Conservation (phyloP, 2,797 vertebrate genomes). For the Denticeps clupeoides region DNA sequence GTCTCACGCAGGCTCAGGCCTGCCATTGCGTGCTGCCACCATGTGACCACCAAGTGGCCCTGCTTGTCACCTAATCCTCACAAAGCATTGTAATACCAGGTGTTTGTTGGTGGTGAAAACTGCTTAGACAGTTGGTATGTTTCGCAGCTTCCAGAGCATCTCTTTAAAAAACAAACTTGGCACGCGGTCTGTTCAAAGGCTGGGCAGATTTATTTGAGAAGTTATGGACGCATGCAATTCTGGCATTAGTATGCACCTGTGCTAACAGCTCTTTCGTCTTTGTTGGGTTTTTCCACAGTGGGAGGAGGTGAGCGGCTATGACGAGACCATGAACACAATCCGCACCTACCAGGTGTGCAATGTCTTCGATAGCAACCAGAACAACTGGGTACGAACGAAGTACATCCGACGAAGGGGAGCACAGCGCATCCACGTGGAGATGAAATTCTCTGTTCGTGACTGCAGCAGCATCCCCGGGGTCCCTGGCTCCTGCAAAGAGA, state of each 20-base stretch:
- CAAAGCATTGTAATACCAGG: slow-evolving; percentile 24
- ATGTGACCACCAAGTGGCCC: slow-evolving; percentile 20
- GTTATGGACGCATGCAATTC: no score
- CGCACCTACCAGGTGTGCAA: slow-evolving; percentile 98
- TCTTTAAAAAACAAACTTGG: no score
- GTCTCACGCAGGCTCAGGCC: not conserved
- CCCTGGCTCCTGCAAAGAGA: slow-evolving; percentile 96
- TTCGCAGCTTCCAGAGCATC: no score
- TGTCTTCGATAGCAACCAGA: slow-evolving; percentile 92
- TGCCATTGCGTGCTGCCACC: slow-evolving; percentile 26
- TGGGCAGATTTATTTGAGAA: slow-evolving; percentile 17
- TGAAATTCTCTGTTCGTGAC: slow-evolving; percentile 97
- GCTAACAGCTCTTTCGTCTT: no score
- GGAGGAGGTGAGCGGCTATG: slow-evolving; percentile 98
- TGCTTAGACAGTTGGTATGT: slow-evolving; percentile 26
- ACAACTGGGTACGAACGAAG: slow-evolving; percentile 97
- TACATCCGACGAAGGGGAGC: slow-evolving; percentile 87
- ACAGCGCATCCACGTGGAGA: slow-evolving; percentile 94
- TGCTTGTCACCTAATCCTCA: slow-evolving; percentile 22
- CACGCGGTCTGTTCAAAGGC: no score
- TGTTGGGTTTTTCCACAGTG: slow-evolving; percentile 62
- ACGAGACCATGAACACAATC: slow-evolving; percentile 99
- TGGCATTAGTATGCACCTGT: no score
- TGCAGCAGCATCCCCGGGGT: slow-evolving; percentile 96
- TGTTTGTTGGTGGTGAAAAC: slow-evolving; percentile 20